Conservation (phyloP, 2,888 invertebrate species). For the Xestia sexstrigata region DNA sequence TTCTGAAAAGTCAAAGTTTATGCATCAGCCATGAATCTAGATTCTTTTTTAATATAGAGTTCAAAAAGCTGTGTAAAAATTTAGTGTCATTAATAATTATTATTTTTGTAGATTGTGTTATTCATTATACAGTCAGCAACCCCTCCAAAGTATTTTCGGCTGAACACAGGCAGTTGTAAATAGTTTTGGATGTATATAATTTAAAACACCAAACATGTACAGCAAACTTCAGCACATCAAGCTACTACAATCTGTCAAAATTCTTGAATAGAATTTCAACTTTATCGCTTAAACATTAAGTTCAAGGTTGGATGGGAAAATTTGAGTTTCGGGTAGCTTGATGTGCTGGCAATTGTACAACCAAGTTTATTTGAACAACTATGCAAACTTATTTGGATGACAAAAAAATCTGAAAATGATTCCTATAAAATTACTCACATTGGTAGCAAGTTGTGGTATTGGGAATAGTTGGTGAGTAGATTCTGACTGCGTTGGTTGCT, state of each 20-base stretch:
- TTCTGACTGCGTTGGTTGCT: constrained; percentile 77
- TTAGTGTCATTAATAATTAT: not conserved
- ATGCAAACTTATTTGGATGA: not conserved
- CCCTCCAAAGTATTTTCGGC: not conserved
- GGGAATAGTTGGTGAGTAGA: constrained; percentile 86
- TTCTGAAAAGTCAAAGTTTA: constrained; percentile 71
- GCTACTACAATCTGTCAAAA: too few species aligned
- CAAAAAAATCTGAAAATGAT: not conserved
- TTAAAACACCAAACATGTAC: not conserved
- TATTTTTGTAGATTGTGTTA: not conserved
- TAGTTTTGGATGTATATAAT: not conserved
- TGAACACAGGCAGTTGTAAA: not conserved
- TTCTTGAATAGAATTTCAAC: too few species aligned
- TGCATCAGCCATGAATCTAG: not conserved
- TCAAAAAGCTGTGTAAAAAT: not conserved
- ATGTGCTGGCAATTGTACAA: too few species aligned
- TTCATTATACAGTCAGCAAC: not conserved
- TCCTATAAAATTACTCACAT: constrained; percentile 73
- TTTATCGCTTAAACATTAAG: too few species aligned
- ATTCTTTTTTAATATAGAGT: not conserved
- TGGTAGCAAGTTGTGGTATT: constrained; percentile 78
- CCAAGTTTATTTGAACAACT: not conserved
- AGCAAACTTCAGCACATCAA: too few species aligned
- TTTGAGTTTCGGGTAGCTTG: too few species aligned
- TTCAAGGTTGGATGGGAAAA: too few species aligned